These are phyloP conservation scores for Patella caerulea DNA, from an alignment of 2,888 invertebrate species.

Conservation along the genomic window DNA sequence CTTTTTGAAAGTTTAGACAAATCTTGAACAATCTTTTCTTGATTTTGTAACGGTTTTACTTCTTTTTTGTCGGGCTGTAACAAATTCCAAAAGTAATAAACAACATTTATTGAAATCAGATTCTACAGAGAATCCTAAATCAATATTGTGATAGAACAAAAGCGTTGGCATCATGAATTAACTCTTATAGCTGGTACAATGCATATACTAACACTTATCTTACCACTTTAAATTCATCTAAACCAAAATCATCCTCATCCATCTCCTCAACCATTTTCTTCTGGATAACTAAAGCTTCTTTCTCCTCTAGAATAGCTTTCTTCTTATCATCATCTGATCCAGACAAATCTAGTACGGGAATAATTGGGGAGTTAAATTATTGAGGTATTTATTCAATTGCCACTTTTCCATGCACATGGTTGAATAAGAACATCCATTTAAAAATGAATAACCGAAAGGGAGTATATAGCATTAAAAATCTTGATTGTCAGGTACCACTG, in stretches of 20 bases:
- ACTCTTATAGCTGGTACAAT: neutral
- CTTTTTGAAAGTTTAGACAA: constrained; percentile 82
- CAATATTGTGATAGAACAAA: neutral
- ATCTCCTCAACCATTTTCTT: constrained; percentile 64
- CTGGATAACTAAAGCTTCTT: constrained; percentile 69
- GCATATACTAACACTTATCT: constrained; percentile 44
- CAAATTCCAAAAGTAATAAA: too few relatives aligned
- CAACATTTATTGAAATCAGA: too few relatives aligned
- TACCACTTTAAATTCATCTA: constrained; percentile 62
- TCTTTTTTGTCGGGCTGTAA: constrained; percentile 33
- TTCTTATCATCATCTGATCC: constrained; percentile 62
- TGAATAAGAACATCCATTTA: too few relatives aligned
- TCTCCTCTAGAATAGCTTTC: constrained; percentile 68
- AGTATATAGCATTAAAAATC: too few relatives aligned
- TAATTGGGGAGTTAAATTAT: too few relatives aligned
- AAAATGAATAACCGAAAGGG: too few relatives aligned
- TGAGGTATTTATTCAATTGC: too few relatives aligned
- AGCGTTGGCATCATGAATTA: neutral
- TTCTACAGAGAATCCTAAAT: too few relatives aligned
- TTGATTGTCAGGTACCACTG: too few relatives aligned
- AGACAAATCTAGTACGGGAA: constrained; percentile 41
- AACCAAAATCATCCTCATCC: constrained; percentile 67
- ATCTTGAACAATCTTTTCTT: constrained; percentile 80
- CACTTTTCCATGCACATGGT: too few relatives aligned
- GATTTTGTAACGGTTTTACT: constrained; percentile 34